Evolutionary conservation across 1,140 invertebrate genomes (phyloP).

Genomic region (Ips typographus): DNA sequence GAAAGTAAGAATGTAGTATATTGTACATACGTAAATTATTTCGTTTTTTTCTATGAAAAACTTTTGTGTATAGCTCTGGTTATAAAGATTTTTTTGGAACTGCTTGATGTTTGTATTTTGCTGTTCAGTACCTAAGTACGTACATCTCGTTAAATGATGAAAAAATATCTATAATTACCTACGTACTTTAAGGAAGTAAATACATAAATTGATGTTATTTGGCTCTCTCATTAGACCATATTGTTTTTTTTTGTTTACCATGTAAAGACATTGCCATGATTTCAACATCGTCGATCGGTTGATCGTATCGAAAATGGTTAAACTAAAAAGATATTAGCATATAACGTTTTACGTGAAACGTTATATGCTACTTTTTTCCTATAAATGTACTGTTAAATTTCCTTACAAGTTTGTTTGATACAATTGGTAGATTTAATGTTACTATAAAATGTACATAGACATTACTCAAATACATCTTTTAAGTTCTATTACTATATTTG

Average conservation of each 20-base stretch:
- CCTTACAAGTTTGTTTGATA: slow-evolving; percentile 40
- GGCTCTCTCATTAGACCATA: slow-evolving; percentile 16
- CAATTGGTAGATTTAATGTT: slow-evolving; percentile 42
- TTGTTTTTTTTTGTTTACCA: slow-evolving; percentile 23
- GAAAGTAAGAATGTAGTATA: slow-evolving; percentile 30
- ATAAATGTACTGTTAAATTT: slow-evolving; percentile 33
- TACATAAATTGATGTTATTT: slow-evolving; percentile 11
- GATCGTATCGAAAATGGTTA: too few species aligned
- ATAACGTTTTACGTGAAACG: too few species aligned
- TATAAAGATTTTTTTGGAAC: slow-evolving; percentile 21
- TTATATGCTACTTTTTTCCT: slow-evolving; percentile 12
- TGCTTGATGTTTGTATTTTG: too few species aligned
- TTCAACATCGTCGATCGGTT: too few species aligned
- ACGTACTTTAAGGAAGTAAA: slow-evolving; percentile 8
- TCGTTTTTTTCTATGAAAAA: slow-evolving; percentile 22
- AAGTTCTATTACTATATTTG: slow-evolving; percentile 40
- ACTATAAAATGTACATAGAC: slow-evolving; percentile 43
- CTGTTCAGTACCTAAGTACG: too few species aligned
- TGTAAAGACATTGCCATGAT: not conserved
- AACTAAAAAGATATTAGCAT: too few species aligned
- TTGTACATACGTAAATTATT: slow-evolving; percentile 38
- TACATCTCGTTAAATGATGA: too few species aligned
- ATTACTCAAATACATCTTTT: slow-evolving; percentile 44
- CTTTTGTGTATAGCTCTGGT: slow-evolving; percentile 21
- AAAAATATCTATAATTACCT: not conserved